Conservation (phyloP, 2,888 invertebrate species). For the Flexamia atlantica region DNA sequence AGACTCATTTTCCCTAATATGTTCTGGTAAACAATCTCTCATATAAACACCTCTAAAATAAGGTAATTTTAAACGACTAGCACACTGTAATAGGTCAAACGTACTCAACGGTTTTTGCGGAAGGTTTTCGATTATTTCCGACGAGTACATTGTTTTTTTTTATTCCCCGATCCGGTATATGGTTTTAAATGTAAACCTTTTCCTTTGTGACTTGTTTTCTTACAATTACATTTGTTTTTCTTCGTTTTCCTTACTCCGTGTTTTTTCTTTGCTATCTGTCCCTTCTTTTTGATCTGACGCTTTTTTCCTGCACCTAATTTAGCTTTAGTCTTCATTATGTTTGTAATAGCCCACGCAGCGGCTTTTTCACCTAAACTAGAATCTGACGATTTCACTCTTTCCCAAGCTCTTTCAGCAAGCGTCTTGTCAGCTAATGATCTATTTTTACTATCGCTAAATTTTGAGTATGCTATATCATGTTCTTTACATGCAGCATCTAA, state of each 20-base stretch:
- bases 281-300: neutral
- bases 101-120: neutral
- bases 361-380: constrained; percentile 23
- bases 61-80: neutral
- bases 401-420: constrained; percentile 6
- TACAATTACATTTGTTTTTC: neutral
- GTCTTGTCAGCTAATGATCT: neutral
- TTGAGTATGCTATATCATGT: constrained; percentile 25
- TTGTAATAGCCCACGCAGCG: constrained; percentile 31
- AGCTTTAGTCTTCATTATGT: constrained; percentile 19
- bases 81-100: neutral
- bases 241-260: neutral
- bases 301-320: constrained; percentile 14
- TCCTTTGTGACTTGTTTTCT: constrained; percentile 10
- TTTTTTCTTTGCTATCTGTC: neutral
- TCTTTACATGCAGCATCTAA: constrained; percentile 13
- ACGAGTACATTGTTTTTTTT: constrained; percentile 1
- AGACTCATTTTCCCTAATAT: neutral
- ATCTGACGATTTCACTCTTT: neutral
- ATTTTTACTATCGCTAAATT: neutral
- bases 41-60: constrained; percentile 34
- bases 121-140: neutral
- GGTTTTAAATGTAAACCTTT: constrained; percentile 22
- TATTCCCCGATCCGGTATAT: neutral
- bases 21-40: neutral